Percentiles rank a stretch among this genome's conserved stretches.
Evolutionary conservation across 2,113 vertebrate genomes (phyloP).

Genomic region (Leiothrix lutea): DNA sequence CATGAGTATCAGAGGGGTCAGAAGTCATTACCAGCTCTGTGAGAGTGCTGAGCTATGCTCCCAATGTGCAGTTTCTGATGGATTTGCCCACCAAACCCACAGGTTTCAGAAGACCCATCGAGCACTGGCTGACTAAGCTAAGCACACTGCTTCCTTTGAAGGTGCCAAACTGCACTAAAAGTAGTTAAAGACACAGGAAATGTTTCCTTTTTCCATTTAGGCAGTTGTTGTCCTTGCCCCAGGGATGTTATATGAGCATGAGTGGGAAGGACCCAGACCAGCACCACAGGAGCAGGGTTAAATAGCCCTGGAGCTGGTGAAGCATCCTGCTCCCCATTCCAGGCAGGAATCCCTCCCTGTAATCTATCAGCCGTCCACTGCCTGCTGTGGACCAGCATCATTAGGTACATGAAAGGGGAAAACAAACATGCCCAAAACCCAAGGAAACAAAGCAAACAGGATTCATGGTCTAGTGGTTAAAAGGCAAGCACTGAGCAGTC

Average conservation of each 20-base stretch:
- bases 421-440: constrained; percentile 31
- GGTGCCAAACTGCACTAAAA: constrained; percentile 44
- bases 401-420: constrained; percentile 55
- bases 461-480: constrained; percentile 56
- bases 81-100: background rate
- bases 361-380: constrained; percentile 35
- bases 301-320: background rate
- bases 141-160: constrained; percentile 29
- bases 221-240: constrained; percentile 21
- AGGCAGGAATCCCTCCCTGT: background rate
- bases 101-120: background rate
- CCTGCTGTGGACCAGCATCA: constrained; percentile 22
- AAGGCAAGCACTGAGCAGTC: background rate
- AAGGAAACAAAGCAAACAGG: constrained; percentile 56
- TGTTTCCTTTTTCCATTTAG: constrained; percentile 60
- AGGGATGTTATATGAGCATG: constrained; percentile 44
- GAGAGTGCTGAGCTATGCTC: background rate
- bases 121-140: background rate
- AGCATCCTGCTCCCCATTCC: background rate
- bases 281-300: background rate
- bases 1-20: background rate
- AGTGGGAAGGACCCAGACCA: background rate
- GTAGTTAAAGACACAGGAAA: constrained; percentile 58
- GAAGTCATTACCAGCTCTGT: background rate
- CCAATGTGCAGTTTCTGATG: background rate